phyloP scores from a whole-genome alignment of 1,140 invertebrate species.

The Plutomurus gul region DNA sequence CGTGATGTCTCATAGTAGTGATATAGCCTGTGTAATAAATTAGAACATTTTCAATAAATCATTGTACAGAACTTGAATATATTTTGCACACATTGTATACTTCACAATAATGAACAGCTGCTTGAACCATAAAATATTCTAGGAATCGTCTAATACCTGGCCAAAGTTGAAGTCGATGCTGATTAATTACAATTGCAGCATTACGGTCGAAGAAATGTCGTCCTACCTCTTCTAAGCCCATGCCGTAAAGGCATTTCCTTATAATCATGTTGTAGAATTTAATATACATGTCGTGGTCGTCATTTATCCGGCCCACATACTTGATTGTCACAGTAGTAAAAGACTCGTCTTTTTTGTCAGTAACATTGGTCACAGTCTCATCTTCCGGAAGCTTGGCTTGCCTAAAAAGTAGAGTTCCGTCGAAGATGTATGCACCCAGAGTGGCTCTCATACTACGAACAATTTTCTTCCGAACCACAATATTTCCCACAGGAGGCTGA shows the following conservation, averaged over 20 bases:
- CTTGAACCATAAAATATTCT: too few species aligned
- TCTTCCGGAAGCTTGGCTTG: conserved; percentile 25
- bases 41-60: too few species aligned
- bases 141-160: too few species aligned
- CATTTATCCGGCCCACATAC: conserved; percentile 32
- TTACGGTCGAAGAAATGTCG: conserved; percentile 77
- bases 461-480: conserved; percentile 65
- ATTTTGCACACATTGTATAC: too few species aligned
- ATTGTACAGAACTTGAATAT: too few species aligned
- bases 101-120: too few species aligned
- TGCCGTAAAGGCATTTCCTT: conserved; percentile 52
- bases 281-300: conserved; percentile 39
- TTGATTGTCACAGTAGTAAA: conserved; percentile 43
- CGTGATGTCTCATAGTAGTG: conserved; percentile 80
- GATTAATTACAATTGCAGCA: conserved; percentile 57
- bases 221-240: conserved; percentile 61
- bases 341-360: not conserved
- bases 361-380: conserved; percentile 47
- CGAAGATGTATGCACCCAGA: not conserved
- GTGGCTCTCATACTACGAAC: conserved; percentile 57
- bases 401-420: not conserved
- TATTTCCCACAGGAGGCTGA: conserved; percentile 70
- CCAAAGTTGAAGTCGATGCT: conserved; percentile 69
- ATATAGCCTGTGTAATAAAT: too few species aligned
- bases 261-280: conserved; percentile 55